A percentile compares a stretch with the other conserved stretches of the same genome.
phyloP scores from a whole-genome alignment of 2,888 invertebrate species.

The Parnassius smintheus region DNA sequence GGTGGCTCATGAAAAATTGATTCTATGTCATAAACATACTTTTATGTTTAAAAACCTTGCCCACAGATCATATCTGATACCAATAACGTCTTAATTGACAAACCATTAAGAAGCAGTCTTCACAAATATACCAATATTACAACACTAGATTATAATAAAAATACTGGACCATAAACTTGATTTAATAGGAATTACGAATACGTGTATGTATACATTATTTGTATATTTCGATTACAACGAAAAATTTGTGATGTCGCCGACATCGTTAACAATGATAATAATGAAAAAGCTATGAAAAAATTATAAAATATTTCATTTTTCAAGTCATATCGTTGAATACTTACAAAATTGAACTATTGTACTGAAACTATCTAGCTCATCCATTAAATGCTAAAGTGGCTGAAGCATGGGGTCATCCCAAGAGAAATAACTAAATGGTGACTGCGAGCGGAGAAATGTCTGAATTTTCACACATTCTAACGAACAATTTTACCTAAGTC shows the following conservation, averaged over 20 bases:
- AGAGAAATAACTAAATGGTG: neutral
- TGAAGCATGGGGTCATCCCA: slow-evolving; percentile 18
- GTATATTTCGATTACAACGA: slow-evolving; percentile 31
- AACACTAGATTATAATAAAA: slow-evolving; percentile 63
- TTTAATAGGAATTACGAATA: slow-evolving; percentile 70
- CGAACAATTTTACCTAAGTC: neutral
- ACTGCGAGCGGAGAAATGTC: neutral
- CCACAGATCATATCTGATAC: slow-evolving; percentile 42
- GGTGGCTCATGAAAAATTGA: no score
- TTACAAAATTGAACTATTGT: slow-evolving; percentile 34
- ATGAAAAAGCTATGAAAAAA: slow-evolving; percentile 22
- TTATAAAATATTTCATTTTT: slow-evolving; percentile 17
- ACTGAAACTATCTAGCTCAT: slow-evolving; percentile 30
- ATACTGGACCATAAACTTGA: slow-evolving; percentile 77
- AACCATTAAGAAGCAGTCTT: slow-evolving; percentile 76
- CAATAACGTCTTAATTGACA: slow-evolving; percentile 64
- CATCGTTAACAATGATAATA: slow-evolving; percentile 5
- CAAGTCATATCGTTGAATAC: slow-evolving; percentile 15
- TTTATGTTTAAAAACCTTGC: slow-evolving; percentile 26
- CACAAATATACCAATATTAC: slow-evolving; percentile 57
- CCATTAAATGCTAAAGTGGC: slow-evolving; percentile 23
- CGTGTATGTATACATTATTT: slow-evolving; percentile 28
- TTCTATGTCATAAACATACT: no score
- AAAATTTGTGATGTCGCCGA: slow-evolving; percentile 20
- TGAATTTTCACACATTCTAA: no score